Percentiles rank a stretch among this genome's conserved stretches.
Conservation (phyloP, 1,140 invertebrate species). For the Trichoplusia ni region DNA sequence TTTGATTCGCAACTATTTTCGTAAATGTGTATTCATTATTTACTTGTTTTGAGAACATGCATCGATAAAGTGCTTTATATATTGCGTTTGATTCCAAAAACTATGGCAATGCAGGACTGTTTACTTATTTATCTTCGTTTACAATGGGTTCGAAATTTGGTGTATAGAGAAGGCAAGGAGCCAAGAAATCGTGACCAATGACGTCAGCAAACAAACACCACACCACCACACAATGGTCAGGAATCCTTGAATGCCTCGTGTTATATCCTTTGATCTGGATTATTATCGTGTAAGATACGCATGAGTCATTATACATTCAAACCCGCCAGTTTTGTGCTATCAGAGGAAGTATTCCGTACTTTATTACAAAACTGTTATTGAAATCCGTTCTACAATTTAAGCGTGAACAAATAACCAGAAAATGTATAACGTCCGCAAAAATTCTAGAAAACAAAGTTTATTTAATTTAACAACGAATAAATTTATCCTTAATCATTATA, state of each 20-base stretch:
- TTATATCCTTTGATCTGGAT: conserved; percentile 27
- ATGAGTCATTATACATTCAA: conserved; percentile 5
- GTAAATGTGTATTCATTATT: conserved; percentile 5
- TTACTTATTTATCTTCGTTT: conserved; percentile 40
- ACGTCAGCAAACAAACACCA: conserved; percentile 21
- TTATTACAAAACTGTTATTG: conserved; percentile 13
- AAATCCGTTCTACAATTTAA: conserved; percentile 18
- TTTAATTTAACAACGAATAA: neutral
- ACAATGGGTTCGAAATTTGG: conserved; percentile 14
- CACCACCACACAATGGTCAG: conserved; percentile 11
- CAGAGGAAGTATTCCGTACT: neutral
- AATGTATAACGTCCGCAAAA: neutral
- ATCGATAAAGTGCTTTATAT: neutral
- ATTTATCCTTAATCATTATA: neutral
- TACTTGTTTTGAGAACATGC: neutral
- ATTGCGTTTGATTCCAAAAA: conserved; percentile 41
- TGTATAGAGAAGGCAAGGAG: conserved; percentile 3
- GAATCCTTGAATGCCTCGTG: conserved; percentile 17
- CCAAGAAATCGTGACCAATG: conserved; percentile 27
- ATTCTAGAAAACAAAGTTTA: neutral
- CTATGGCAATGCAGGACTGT: conserved; percentile 38
- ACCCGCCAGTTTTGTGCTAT: neutral
- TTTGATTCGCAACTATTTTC: neutral
- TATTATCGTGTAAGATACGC: conserved; percentile 21
- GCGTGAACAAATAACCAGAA: neutral